Conservation (phyloP, 2,888 invertebrate genomes). For the Lamellibrachia satsuma region DNA sequence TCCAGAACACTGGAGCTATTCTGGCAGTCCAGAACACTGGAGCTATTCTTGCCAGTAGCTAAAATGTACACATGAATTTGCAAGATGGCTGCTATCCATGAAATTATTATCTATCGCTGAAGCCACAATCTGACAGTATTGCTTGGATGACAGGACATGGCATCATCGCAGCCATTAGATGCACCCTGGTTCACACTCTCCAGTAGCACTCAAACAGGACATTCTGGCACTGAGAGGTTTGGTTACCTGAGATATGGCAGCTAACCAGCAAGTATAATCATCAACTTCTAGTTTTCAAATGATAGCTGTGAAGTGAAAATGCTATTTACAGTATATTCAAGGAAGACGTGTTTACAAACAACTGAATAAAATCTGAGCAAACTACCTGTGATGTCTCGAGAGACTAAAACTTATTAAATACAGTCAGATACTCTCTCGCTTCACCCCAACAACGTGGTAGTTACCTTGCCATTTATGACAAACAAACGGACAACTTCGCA, state of each 20-base stretch:
- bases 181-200: neutral
- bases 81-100: neutral
- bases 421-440: neutral
- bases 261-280: neutral
- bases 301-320: neutral
- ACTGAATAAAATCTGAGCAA: slow-evolving; percentile 6
- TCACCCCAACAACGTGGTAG: neutral
- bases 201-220: neutral
- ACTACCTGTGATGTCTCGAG: neutral
- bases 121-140: neutral
- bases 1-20: neutral
- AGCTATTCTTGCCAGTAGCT: neutral
- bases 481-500: neutral
- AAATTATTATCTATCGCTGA: neutral
- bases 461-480: neutral
- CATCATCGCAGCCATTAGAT: neutral
- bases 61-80: neutral
- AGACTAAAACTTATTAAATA: neutral
- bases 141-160: neutral
- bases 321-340: neutral
- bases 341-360: neutral
- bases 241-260: neutral
- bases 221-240: neutral
- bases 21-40: neutral
- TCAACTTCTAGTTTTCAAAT: neutral